Evolutionary conservation across 2,113 vertebrate genomes (phyloP).

Genomic region (Junco hyemalis): DNA sequence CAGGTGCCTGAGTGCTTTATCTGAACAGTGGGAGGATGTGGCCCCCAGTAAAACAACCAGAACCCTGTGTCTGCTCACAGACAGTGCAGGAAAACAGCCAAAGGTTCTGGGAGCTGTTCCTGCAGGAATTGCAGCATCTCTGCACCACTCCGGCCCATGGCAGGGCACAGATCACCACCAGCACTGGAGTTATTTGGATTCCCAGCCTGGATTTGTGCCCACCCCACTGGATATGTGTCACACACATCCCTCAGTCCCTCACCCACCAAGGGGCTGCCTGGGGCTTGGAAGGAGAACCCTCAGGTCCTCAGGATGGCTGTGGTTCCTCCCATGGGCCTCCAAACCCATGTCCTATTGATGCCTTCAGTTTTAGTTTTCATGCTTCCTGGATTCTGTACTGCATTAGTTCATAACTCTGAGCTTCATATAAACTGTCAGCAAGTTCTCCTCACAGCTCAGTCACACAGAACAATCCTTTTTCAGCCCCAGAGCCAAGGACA

Average conservation of each 20-base stretch:
- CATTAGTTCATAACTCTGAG: rapidly evolving
- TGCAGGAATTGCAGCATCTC: neutral
- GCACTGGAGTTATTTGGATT: neutral
- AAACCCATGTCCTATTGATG: neutral
- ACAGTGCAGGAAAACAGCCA: neutral
- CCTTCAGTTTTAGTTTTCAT: neutral
- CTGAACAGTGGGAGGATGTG: too few species aligned
- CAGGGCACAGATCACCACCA: neutral
- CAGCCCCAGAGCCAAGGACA: neutral
- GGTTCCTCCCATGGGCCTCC: neutral
- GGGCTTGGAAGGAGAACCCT: neutral
- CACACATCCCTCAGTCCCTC: neutral
- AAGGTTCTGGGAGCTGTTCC: neutral
- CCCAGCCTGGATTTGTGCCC: neutral
- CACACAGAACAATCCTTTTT: neutral
- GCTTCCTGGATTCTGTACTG: neutral
- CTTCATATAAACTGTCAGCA: neutral
- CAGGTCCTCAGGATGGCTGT: neutral
- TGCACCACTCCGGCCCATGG: neutral
- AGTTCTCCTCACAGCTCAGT: neutral
- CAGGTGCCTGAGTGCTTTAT: too few species aligned
- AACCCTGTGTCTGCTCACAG: rapidly evolving
- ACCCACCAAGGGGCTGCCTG: neutral
- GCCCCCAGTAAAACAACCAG: neutral
- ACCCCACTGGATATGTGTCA: neutral